Evolutionary conservation across 2,888 invertebrate species (phyloP).

Genomic region (Aspidapion aeneum): DNA sequence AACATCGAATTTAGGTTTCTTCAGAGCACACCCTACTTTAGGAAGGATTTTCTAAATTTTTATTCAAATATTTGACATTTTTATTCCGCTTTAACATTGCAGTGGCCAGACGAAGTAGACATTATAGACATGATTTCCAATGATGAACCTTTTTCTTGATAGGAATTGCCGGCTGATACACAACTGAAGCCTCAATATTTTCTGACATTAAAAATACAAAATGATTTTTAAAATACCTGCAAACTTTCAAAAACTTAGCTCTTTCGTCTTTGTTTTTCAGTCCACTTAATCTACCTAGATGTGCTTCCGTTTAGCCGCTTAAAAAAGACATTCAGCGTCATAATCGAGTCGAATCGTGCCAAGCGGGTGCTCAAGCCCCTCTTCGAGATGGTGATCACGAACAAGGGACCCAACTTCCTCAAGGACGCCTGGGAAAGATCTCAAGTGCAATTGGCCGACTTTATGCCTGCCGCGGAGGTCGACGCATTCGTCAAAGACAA

Average conservation of each 20-base stretch:
- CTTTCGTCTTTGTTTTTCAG: too few relatives aligned
- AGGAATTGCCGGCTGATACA: background rate
- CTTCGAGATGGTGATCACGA: conserved; percentile 55
- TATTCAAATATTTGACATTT: too few relatives aligned
- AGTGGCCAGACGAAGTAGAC: too few relatives aligned
- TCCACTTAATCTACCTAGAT: conserved; percentile 51
- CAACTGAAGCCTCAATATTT: background rate
- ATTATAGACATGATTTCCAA: background rate
- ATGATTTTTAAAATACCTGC: background rate
- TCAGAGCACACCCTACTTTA: too few relatives aligned
- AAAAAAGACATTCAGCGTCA: conserved; percentile 33
- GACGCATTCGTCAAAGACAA: conserved; percentile 51
- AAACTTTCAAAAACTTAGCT: too few relatives aligned
- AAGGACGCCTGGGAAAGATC: conserved; percentile 54
- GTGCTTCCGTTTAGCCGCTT: conserved; percentile 46
- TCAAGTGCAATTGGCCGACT: conserved; percentile 52
- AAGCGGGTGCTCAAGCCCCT: conserved; percentile 56
- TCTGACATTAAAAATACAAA: background rate
- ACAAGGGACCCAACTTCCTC: conserved; percentile 56
- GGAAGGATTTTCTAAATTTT: too few relatives aligned
- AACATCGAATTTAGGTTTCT: too few relatives aligned
- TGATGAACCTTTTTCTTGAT: background rate
- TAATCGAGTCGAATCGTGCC: conserved; percentile 40
- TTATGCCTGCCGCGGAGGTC: conserved; percentile 48
- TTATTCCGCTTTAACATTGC: too few relatives aligned